Evolutionary conservation across 1,140 invertebrate species (phyloP), one percentile per base, ranked within the genome.

Genomic region (Chlorops oryzae): DNA sequence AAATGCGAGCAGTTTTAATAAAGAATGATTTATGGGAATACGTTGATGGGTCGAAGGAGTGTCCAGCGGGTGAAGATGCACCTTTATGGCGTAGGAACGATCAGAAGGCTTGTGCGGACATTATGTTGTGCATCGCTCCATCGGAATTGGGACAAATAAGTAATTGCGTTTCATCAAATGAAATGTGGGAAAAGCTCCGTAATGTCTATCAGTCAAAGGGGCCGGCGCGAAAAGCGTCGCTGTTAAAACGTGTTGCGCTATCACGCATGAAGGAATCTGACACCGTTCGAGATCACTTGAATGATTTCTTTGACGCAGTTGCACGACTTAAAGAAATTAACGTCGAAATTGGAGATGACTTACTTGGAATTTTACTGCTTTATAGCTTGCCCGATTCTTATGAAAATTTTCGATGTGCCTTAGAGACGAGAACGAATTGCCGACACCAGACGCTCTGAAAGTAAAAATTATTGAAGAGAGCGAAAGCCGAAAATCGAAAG

Each of bases 201-300:
- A 20, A 35, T 34, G 50, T 28, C 15, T 58, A 43, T 47, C 39
- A 53, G 39, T 61, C 51, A 21, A 61, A 54, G 35, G 53, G 58
- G n/a, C 53, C 60, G 25, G 60, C 57, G 1, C 28, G 57, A 40
- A 62, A 58, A 55, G 54, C 56, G 15, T 54, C 24, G 12, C 37
- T 58, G 15, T 24, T 25, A 28, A 44, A 44, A 44, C 25, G 21
- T 27, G 42, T 44, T 25, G 42, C 42, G 22, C 25, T 44, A 13
- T 44, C 3, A 28, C 42, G 5, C 12, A 44, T 44, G 42, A 24
- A 28, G 17, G 42, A 44, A 9, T 15, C 7, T 25, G 42, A 44
- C 28, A 17, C 17, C 12, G 42, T 44, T 15, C n/a, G 42, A 27
- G 21, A 44, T n/a, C 42, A 44, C 28, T 20, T 44, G 5, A 44